Evolutionary conservation across 2,797 vertebrate genomes (phyloP), one percentile per base, ranked within the genome.

Genomic region (Poliocrania exsul): DNA sequence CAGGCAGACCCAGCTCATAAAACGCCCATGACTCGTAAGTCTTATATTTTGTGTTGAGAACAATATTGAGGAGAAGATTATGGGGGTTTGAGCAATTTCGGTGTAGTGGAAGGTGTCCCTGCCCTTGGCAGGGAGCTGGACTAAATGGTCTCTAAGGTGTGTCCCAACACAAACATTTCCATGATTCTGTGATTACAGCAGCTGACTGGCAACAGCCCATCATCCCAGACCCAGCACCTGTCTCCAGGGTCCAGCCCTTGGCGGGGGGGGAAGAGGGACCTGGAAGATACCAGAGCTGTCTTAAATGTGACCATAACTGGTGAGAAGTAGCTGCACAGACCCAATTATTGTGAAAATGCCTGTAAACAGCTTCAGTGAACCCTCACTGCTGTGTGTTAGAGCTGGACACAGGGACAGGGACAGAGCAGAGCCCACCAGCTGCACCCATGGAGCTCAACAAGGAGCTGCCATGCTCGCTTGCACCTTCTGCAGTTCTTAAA

Each of bases 351-450:
- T 40, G 66, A 28, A 88, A 61, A 38, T 2, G 15, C 5, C 29
- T 35, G 37, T 16, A 23, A 9, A n/a, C 3, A 5, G 2, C 20
- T 6, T 6, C 33, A 5, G 40, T 2, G 54, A 6, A 1, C 2
- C 21, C 47, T 37, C 33, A 2, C 13, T 4, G 62, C 29, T 26
- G 0, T 0, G 1, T 10, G 6, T 3, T n/a, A 20, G 9, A 49
- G 67, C n/a, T 5, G 16, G 83, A 21, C 47, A 44, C 9, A 3
- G 61, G 33, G 31, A 57, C 62, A 5, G 2, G 12, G 20, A 35
- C 56, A 23, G 23, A 56, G 4, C 83, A 35, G 73, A 65, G 20
- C 21, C 56, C n/a, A 29, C 4, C 16, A 16, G 1, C 33, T 37
- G 60, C 75, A 50, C 51, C 47, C 66, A 8, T 2, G 3, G 1